Conservation (phyloP, 1,140 invertebrate species). For the Stegodyphus mimosarum region DNA sequence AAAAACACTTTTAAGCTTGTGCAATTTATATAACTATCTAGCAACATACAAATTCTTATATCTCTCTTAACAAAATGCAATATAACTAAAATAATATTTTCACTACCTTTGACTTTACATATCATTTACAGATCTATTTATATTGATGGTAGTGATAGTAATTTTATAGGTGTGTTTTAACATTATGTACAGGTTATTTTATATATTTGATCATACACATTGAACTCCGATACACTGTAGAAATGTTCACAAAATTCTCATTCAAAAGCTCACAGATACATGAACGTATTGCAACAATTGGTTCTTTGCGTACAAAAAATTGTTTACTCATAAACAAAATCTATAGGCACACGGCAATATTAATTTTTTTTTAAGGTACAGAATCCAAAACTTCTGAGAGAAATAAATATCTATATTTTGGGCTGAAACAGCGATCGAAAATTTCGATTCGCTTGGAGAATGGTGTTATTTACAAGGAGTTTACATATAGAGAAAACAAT, state of each 20-base stretch:
- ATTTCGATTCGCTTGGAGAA: constrained; percentile 3
- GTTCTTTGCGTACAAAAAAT: constrained; percentile 34
- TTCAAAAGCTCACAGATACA: constrained; percentile 50
- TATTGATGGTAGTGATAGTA: constrained; percentile 37
- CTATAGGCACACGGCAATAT: constrained; percentile 4
- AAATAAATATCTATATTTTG: neutral
- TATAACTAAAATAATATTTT: constrained; percentile 61
- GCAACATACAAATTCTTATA: constrained; percentile 58
- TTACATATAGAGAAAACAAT: neutral
- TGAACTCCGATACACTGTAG: constrained; percentile 29
- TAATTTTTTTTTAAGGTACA: no score
- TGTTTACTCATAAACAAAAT: constrained; percentile 7
- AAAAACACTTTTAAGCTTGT: constrained; percentile 39
- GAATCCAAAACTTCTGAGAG: no score
- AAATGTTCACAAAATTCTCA: constrained; percentile 44
- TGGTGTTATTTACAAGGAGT: neutral
- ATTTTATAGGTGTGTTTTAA: constrained; percentile 8
- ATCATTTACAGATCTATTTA: constrained; percentile 40
- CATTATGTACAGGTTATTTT: constrained; percentile 22
- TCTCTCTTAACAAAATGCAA: constrained; percentile 60
- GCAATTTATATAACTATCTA: constrained; percentile 56
- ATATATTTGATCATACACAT: constrained; percentile 46
- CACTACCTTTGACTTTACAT: constrained; percentile 48
- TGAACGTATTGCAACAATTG: constrained; percentile 55
- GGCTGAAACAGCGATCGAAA: neutral